phyloP scores from a whole-genome alignment of 2,113 vertebrate species.

The Canis aureus region DNA sequence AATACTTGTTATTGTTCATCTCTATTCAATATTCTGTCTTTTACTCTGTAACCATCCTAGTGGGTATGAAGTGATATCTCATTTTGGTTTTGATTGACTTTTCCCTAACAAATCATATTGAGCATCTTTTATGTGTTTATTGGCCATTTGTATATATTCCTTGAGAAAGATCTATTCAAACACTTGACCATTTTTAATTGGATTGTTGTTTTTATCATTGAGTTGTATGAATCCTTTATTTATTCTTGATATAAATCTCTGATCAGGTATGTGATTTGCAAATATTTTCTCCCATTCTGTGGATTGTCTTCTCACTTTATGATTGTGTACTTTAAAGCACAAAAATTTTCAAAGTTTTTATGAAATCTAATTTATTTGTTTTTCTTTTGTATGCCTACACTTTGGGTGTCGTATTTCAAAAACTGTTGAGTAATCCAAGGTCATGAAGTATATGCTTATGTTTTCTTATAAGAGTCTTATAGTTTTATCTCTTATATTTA shows the following conservation, averaged over 20 bases:
- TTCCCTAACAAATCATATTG: neutral
- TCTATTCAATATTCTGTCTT: neutral
- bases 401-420: neutral
- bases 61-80: neutral
- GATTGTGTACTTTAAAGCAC: neutral
- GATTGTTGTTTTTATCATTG: neutral
- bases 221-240: neutral
- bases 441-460: neutral
- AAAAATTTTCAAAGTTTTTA: neutral
- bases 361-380: slow-evolving; percentile 1
- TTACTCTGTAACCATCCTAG: neutral
- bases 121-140: neutral
- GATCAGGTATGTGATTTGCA: neutral
- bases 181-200: neutral
- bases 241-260: neutral
- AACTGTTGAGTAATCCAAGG: neutral
- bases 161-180: neutral
- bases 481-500: slow-evolving; percentile 31
- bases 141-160: neutral
- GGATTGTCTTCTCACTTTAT: neutral
- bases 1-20: neutral
- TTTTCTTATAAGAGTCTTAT: neutral
- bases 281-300: slow-evolving; percentile 26
- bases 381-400: neutral
- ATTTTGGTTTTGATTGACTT: neutral